phyloP scores from a whole-genome alignment of 2,888 invertebrate genomes.

The Pheosia tremula region DNA sequence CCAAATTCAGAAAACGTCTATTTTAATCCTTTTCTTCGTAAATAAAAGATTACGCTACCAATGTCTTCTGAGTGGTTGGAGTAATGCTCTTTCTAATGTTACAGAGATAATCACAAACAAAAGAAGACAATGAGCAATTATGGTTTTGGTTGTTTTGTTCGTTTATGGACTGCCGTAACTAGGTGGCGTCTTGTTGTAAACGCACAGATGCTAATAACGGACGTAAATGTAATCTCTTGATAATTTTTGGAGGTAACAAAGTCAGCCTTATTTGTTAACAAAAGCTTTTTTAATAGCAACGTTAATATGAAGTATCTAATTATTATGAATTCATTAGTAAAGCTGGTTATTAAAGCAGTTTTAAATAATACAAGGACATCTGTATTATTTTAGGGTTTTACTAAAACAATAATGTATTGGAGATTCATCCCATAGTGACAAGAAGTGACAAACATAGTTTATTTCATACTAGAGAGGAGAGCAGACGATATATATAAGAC shows the following conservation, averaged over 20 bases:
- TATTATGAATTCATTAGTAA: not conserved
- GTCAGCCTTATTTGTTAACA: slow-evolving; percentile 23
- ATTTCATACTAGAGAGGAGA: too few relatives aligned
- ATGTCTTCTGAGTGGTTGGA: slow-evolving; percentile 41
- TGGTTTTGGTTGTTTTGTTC: slow-evolving; percentile 48
- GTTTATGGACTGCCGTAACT: slow-evolving; percentile 40
- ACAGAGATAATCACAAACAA: slow-evolving; percentile 56
- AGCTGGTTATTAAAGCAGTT: not conserved
- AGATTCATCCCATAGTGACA: too few relatives aligned
- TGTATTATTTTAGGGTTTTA: not conserved
- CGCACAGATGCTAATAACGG: slow-evolving; percentile 52
- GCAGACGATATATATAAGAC: too few relatives aligned
- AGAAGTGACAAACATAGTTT: too few relatives aligned
- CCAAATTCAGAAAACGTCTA: slow-evolving; percentile 8
- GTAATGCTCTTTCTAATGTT: slow-evolving; percentile 32
- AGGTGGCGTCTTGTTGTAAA: slow-evolving; percentile 45
- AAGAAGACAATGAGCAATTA: slow-evolving; percentile 56
- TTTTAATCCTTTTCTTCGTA: slow-evolving; percentile 55
- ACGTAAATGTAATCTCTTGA: slow-evolving; percentile 40
- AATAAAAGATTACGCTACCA: slow-evolving; percentile 55
- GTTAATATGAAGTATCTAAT: slow-evolving; percentile 3
- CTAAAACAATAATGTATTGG: not conserved
- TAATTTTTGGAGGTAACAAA: slow-evolving; percentile 40
- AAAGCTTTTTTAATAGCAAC: slow-evolving; percentile 13
- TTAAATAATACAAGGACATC: not conserved